phyloP scores from a whole-genome alignment of 1,140 invertebrate species.

The Drosophila repletoides region DNA sequence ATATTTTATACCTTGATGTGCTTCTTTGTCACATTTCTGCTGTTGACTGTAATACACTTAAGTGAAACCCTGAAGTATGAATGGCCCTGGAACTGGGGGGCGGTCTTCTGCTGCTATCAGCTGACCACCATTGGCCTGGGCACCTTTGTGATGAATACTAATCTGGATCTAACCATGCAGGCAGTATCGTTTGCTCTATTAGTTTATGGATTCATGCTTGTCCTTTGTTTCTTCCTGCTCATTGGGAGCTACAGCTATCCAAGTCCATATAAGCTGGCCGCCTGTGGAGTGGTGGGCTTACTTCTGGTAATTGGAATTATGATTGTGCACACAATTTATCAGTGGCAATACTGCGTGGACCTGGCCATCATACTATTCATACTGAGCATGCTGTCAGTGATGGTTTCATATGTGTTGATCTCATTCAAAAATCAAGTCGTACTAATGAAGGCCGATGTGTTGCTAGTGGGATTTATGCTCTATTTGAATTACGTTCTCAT shows the following conservation, averaged over 20 bases:
- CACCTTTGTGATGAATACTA: conserved; percentile 24
- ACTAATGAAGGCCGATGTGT: conserved; percentile 2
- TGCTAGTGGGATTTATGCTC: conserved; percentile 39
- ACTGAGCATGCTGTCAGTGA: not conserved
- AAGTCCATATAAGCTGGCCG: conserved; percentile 28
- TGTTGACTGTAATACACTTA: conserved; percentile 19
- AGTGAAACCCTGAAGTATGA: not conserved
- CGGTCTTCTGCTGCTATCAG: conserved; percentile 35
- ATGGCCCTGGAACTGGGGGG: conserved; percentile 12
- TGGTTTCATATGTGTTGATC: conserved; percentile 33
- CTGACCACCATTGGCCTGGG: conserved; percentile 36
- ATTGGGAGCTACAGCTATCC: conserved; percentile 9
- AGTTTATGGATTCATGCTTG: not conserved
- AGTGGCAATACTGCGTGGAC: not conserved
- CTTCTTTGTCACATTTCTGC: conserved; percentile 4
- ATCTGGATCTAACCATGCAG: not conserved
- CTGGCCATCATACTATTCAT: conserved; percentile 9
- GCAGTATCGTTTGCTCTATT: conserved; percentile 1
- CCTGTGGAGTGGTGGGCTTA: conserved; percentile 16
- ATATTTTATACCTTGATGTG: conserved; percentile 21
- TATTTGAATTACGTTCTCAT: conserved; percentile 40
- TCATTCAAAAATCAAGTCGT: conserved; percentile 2
- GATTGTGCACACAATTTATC: not conserved
- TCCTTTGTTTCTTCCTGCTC: not conserved
- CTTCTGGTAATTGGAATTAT: not conserved